These are phyloP conservation scores for Cerastoderma edule DNA, from an alignment of 2,888 invertebrate genomes.

Conservation along the genomic window DNA sequence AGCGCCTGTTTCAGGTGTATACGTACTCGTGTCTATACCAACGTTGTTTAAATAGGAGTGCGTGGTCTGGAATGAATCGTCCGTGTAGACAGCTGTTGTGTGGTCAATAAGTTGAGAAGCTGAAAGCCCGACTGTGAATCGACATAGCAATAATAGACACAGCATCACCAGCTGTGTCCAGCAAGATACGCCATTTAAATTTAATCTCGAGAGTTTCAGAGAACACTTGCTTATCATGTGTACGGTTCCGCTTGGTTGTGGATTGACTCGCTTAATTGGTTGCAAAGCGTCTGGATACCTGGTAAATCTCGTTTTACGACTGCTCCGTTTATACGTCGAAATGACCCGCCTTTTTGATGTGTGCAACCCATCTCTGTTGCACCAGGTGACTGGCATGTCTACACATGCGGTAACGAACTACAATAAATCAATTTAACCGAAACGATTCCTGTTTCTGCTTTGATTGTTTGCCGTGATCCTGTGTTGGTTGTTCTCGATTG, in stretches of 20 bases:
- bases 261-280: constrained; percentile 1
- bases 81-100: background rate
- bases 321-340: no score
- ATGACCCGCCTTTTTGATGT: no score
- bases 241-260: background rate
- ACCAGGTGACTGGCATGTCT: no score
- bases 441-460: no score
- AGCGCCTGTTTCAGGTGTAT: background rate
- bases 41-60: background rate
- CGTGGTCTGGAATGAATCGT: background rate
- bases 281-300: background rate
- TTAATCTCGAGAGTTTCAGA: background rate
- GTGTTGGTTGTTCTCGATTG: no score
- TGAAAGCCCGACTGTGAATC: constrained; percentile 3
- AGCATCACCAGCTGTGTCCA: background rate
- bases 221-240: background rate
- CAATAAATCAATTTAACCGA: no score
- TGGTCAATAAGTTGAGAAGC: constrained; percentile 7
- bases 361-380: no score
- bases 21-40: background rate
- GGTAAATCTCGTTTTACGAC: background rate
- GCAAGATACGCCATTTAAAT: constrained; percentile 6
- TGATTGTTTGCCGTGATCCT: no score
- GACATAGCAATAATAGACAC: background rate
- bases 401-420: no score